phyloP scores from a whole-genome alignment of 2,888 invertebrate species.

The Xestia sexstrigata region DNA sequence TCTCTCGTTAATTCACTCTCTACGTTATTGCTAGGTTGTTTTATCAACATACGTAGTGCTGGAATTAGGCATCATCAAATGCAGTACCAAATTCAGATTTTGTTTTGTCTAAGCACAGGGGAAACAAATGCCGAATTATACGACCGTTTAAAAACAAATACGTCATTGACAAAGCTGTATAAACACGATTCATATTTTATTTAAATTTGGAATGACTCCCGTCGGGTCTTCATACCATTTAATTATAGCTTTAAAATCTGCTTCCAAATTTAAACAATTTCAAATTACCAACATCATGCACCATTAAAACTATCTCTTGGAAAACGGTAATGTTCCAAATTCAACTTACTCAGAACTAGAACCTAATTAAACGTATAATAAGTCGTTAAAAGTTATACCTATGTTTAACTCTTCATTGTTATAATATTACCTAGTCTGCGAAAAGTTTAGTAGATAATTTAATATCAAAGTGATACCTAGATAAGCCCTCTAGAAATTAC shows the following conservation, averaged over 20 bases:
- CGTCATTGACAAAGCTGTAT: neutral
- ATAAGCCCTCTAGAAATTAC: neutral
- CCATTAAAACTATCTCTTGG: neutral
- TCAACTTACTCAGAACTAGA: neutral
- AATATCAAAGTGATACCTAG: neutral
- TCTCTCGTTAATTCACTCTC: neutral
- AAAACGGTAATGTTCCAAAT: neutral
- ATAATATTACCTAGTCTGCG: neutral
- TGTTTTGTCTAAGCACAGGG: neutral
- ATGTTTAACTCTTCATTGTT: constrained; percentile 3
- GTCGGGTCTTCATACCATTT: neutral
- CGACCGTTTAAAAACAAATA: neutral
- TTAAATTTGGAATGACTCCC: neutral
- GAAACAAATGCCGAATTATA: neutral
- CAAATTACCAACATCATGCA: neutral
- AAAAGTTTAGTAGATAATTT: neutral
- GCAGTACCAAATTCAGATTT: neutral
- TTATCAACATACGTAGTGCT: neutral
- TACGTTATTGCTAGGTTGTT: neutral
- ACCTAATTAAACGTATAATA: neutral
- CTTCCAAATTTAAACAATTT: neutral
- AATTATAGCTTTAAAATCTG: neutral
- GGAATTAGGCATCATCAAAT: neutral
- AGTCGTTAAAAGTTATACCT: constrained; percentile 9
- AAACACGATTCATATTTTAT: neutral